Percentiles rank a stretch among this genome's conserved stretches.
Conservation (phyloP, 1,140 invertebrate genomes). For the Cardiocondyla obscurior region DNA sequence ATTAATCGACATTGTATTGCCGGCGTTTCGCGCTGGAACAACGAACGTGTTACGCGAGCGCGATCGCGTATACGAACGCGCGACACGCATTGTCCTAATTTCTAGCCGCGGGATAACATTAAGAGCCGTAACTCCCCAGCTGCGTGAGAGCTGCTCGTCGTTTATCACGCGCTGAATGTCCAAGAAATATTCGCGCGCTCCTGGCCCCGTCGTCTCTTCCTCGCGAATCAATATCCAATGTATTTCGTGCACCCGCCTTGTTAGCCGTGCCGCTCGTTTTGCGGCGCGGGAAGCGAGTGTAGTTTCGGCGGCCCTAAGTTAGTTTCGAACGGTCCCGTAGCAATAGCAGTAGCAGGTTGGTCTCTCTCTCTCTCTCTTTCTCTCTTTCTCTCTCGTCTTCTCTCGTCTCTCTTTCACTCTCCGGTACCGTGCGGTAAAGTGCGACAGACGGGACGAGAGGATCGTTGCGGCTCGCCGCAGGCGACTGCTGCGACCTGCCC, state of each 20-base stretch:
- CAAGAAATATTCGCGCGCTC: constrained; percentile 31
- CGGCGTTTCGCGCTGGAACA: neutral
- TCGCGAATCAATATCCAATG: constrained; percentile 60
- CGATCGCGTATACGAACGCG: neutral
- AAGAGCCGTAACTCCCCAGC: neutral
- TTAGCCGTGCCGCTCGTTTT: constrained; percentile 64
- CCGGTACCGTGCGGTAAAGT: constrained; percentile 61
- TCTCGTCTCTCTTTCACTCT: constrained; percentile 39
- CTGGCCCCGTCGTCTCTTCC: constrained; percentile 32
- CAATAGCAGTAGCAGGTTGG: constrained; percentile 56
- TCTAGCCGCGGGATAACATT: neutral
- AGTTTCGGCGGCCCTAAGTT: constrained; percentile 67
- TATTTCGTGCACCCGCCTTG: constrained; percentile 62
- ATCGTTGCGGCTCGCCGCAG: constrained; percentile 81
- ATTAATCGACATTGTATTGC: neutral
- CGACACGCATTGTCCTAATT: neutral
- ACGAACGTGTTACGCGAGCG: neutral
- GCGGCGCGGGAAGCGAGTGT: constrained; percentile 59
- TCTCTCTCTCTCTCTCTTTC: constrained; percentile 61
- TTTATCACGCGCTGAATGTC: neutral
- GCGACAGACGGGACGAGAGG: constrained; percentile 74
- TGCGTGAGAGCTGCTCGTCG: neutral
- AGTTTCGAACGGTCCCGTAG: constrained; percentile 65
- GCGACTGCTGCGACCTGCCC: constrained; percentile 80
- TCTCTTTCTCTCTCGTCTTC: constrained; percentile 50